Evolutionary conservation across 1,140 invertebrate genomes (phyloP).

Genomic region (Procambarus clarkii): DNA sequence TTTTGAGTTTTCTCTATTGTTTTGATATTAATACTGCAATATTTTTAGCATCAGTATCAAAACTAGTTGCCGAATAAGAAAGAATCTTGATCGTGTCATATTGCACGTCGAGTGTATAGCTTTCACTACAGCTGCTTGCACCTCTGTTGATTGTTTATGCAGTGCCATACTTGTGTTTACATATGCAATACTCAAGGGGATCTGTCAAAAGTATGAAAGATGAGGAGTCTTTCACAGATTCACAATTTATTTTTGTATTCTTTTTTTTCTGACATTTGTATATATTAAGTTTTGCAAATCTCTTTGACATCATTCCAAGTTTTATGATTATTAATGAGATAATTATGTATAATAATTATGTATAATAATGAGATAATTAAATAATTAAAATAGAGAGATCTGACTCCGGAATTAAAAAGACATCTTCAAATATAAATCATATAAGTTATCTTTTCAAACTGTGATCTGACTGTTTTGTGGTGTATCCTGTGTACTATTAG

Average conservation of each 20-base stretch:
- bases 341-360: background rate
- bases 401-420: background rate
- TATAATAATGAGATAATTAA: background rate
- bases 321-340: background rate
- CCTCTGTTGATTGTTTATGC: background rate
- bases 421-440: background rate
- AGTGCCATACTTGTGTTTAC: background rate
- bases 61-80: background rate
- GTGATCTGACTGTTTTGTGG: background rate
- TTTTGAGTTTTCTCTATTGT: background rate
- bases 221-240: background rate
- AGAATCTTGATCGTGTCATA: background rate
- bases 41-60: constrained; percentile 6
- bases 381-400: background rate
- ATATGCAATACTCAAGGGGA: background rate
- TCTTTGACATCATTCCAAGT: background rate
- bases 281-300: background rate
- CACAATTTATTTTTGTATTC: background rate
- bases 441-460: background rate
- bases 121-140: background rate
- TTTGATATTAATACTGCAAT: background rate
- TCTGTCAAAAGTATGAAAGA: background rate
- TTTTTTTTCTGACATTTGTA: background rate
- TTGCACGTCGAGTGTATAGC: background rate
- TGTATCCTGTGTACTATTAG: background rate